These are phyloP conservation scores for Oophaga sylvatica DNA, from an alignment of 2,797 vertebrate species.

Conservation along the genomic window DNA sequence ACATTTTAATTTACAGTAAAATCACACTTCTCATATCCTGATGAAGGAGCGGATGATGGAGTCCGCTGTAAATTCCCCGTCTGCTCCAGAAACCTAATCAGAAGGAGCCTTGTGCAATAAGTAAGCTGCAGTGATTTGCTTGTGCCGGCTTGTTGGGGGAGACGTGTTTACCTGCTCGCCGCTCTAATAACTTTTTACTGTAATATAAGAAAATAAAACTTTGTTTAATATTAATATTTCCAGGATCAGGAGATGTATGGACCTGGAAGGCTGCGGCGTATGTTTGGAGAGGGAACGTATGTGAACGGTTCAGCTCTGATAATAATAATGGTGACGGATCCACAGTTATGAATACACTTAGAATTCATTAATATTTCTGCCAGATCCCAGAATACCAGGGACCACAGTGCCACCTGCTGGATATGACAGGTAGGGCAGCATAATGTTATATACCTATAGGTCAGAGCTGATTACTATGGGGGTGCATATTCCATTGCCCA, in stretches of 20 bases:
- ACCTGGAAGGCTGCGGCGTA: neutral
- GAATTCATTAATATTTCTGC: neutral
- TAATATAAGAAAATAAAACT: neutral
- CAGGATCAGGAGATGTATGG: neutral
- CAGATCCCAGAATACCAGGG: neutral
- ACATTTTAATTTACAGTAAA: conserved; percentile 28
- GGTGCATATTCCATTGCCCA: no score
- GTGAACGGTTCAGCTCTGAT: neutral
- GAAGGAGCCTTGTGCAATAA: neutral
- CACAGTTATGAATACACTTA: neutral
- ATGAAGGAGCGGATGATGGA: conserved; percentile 7
- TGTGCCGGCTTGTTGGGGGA: neutral
- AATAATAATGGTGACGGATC: neutral
- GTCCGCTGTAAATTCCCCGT: neutral
- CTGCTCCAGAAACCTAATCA: conserved; percentile 1
- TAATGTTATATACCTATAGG: neutral
- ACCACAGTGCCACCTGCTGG: neutral
- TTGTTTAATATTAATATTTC: neutral
- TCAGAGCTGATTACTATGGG: no score
- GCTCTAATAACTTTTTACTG: neutral
- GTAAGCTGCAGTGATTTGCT: neutral
- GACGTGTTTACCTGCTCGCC: neutral
- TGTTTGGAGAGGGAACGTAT: neutral
- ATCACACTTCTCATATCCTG: conserved; percentile 5
- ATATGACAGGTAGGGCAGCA: neutral